Percentiles rank a stretch among this genome's conserved stretches.
Conservation (phyloP, 2,888 invertebrate species). For the Mantis religiosa region DNA sequence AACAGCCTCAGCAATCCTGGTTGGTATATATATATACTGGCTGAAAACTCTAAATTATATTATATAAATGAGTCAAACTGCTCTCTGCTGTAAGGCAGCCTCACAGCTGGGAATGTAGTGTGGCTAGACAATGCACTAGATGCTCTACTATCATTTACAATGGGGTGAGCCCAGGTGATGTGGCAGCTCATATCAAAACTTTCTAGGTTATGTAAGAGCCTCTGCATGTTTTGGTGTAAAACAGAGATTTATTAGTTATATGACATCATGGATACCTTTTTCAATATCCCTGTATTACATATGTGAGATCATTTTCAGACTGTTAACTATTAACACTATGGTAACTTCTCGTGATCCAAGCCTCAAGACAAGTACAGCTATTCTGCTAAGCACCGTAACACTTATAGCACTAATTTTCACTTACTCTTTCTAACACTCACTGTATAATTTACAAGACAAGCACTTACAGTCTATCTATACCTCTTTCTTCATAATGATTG, state of each 20-base stretch:
- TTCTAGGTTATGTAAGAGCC: not conserved
- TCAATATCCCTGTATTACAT: not conserved
- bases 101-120: too few species aligned
- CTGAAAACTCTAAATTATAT: too few species aligned
- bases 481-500: not conserved
- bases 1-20: too few species aligned
- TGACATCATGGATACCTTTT: not conserved
- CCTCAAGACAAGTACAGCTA: not conserved
- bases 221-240: not conserved
- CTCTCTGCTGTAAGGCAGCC: too few species aligned
- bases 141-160: too few species aligned
- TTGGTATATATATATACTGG: too few species aligned
- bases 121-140: too few species aligned
- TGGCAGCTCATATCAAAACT: not conserved
- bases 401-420: not conserved
- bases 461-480: not conserved
- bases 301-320: not conserved
- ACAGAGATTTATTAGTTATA: not conserved
- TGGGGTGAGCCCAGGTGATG: too few species aligned
- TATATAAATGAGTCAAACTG: too few species aligned
- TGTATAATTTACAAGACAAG: not conserved
- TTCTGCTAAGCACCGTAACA: not conserved
- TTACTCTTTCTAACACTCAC: not conserved
- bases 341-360: not conserved
- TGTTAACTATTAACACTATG: not conserved